A percentile compares a stretch with the other conserved stretches of the same genome.
Evolutionary conservation across 2,797 vertebrate genomes (phyloP).

Genomic region (Choloepus didactylus): DNA sequence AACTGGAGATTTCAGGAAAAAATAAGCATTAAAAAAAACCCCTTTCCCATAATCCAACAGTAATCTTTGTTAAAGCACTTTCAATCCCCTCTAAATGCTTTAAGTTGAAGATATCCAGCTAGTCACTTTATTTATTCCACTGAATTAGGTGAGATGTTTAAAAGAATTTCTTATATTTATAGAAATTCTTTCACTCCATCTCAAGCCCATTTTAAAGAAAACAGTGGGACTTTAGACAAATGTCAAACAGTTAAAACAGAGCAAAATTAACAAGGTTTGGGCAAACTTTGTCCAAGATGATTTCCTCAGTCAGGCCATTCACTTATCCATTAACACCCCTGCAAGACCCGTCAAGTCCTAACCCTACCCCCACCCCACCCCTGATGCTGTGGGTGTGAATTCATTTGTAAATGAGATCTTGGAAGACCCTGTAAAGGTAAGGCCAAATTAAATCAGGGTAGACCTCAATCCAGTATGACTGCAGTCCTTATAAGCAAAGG

Average conservation of each 20-base stretch:
- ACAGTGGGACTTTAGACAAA: neutral
- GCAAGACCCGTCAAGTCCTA: no score
- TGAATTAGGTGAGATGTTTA: neutral
- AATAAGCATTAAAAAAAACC: neutral
- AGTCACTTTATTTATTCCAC: neutral
- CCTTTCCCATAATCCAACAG: neutral
- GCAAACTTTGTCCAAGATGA: neutral
- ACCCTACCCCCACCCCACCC: no score
- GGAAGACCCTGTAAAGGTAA: no score
- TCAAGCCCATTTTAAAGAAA: constrained; percentile 9
- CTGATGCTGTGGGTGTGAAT: no score
- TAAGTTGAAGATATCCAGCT: neutral
- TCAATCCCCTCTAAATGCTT: neutral
- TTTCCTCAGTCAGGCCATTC: neutral
- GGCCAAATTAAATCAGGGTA: no score
- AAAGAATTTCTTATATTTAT: neutral
- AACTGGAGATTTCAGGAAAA: neutral
- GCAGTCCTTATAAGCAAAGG: no score
- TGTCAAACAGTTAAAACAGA: neutral
- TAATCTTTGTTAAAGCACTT: constrained; percentile 8
- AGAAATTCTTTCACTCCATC: constrained; percentile 1
- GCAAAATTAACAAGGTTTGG: neutral
- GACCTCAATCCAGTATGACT: no score
- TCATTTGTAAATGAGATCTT: no score
- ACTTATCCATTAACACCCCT: neutral